A percentile compares a stretch with the other conserved stretches of the same genome.
Evolutionary conservation across 2,888 invertebrate genomes (phyloP).

Genomic region (Rhagonycha fulva): DNA sequence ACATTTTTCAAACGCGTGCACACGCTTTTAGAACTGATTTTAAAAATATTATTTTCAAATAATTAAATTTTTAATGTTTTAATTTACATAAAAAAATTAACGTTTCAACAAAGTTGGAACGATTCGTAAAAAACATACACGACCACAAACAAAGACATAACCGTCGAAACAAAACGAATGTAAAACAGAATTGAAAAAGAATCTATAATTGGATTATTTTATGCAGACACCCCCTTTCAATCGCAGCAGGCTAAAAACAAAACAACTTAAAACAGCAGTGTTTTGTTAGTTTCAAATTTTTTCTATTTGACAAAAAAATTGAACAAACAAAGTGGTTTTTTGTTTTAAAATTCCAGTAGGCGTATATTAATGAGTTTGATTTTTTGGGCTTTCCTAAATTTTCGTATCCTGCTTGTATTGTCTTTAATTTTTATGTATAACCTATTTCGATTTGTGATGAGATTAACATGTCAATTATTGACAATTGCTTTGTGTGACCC

Average conservation of each 20-base stretch:
- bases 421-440: conserved; percentile 9
- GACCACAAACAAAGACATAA: conserved; percentile 18
- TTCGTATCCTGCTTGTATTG: not conserved
- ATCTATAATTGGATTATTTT: conserved; percentile 49
- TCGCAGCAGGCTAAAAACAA: conserved; percentile 42
- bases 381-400: conserved; percentile 25
- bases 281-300: conserved; percentile 44
- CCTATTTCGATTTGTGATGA: conserved; percentile 33
- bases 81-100: conserved; percentile 2
- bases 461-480: conserved; percentile 38
- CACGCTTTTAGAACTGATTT: conserved; percentile 1
- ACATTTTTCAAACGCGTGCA: conserved; percentile 19
- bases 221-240: conserved; percentile 45
- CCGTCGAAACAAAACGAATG: conserved; percentile 27
- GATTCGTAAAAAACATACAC: conserved; percentile 11
- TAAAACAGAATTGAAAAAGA: conserved; percentile 37
- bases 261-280: conserved; percentile 46
- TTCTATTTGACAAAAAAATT: conserved; percentile 36
- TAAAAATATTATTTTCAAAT: not conserved
- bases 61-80: not conserved
- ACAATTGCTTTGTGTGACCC: conserved; percentile 43
- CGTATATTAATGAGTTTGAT: conserved; percentile 26
- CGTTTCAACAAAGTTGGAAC: not conserved
- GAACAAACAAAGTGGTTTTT: conserved; percentile 40
- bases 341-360: conserved; percentile 33